Evolutionary conservation across 2,888 invertebrate species (phyloP).

Genomic region (Drosophila peninsularis): DNA sequence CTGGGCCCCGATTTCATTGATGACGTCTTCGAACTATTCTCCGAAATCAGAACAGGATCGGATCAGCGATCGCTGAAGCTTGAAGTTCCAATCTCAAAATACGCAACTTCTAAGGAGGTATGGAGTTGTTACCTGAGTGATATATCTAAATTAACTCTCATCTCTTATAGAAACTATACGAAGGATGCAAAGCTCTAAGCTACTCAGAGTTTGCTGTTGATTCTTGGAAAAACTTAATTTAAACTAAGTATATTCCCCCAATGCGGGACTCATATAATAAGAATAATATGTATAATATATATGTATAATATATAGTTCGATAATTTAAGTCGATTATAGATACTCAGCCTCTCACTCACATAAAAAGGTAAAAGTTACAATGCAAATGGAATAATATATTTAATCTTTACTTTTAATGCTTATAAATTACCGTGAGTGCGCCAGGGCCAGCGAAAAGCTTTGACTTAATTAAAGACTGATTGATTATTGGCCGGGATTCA

Average conservation of each 20-base stretch:
- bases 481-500: constrained; percentile 40
- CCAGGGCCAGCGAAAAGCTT: not conserved
- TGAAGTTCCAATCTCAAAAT: constrained; percentile 36
- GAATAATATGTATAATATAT: not conserved
- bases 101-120: constrained; percentile 13
- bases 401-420: constrained; percentile 2
- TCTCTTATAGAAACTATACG: constrained; percentile 14
- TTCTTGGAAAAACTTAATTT: constrained; percentile 25
- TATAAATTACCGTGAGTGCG: not conserved
- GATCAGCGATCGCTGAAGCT: constrained; percentile 19
- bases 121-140: accelerated
- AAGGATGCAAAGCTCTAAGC: constrained; percentile 8
- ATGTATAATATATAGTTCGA: not conserved
- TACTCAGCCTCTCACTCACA: not conserved
- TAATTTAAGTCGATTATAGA: not conserved
- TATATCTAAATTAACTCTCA: not conserved
- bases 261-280: too few relatives aligned
- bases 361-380: not conserved
- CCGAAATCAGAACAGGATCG: not conserved
- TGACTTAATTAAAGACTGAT: constrained; percentile 26
- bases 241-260: not conserved
- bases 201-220: constrained; percentile 26
- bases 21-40: constrained; percentile 33
- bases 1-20: constrained; percentile 34
- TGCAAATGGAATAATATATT: not conserved